Conservation (phyloP, 2,113 vertebrate species). For the Emydura subglobosa region DNA sequence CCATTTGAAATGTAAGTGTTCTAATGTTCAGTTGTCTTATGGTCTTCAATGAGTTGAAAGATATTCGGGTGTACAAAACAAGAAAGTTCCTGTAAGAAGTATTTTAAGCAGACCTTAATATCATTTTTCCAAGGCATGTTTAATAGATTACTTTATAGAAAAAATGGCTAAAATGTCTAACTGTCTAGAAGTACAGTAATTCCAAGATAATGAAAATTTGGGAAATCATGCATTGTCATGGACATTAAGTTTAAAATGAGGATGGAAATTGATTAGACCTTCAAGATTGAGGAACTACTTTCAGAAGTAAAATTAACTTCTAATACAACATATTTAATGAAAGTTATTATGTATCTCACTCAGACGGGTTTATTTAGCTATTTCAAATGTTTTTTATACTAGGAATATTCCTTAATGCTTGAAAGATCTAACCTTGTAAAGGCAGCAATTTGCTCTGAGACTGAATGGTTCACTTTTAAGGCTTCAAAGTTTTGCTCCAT, state of each 20-base stretch:
- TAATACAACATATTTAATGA: neutral
- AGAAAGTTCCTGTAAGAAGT: accelerated
- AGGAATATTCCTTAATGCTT: neutral
- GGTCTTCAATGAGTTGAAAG: neutral
- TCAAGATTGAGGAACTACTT: neutral
- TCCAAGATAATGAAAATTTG: neutral
- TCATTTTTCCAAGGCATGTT: accelerated
- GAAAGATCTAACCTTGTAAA: conserved; percentile 25
- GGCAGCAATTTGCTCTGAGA: conserved; percentile 14
- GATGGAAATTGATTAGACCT: neutral
- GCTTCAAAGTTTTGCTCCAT: neutral
- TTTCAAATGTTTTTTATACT: neutral
- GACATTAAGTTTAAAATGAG: neutral
- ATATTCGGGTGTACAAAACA: neutral
- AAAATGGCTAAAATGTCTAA: neutral
- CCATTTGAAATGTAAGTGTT: neutral
- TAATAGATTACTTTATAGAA: neutral
- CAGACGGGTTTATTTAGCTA: neutral
- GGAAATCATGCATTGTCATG: neutral
- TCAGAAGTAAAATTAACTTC: conserved; percentile 17
- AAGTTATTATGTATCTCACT: neutral
- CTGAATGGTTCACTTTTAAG: neutral
- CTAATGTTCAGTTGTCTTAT: accelerated
- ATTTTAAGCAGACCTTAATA: neutral
- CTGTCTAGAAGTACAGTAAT: neutral